Evolutionary conservation across 2,888 invertebrate genomes (phyloP).

Genomic region (Phortica magna): DNA sequence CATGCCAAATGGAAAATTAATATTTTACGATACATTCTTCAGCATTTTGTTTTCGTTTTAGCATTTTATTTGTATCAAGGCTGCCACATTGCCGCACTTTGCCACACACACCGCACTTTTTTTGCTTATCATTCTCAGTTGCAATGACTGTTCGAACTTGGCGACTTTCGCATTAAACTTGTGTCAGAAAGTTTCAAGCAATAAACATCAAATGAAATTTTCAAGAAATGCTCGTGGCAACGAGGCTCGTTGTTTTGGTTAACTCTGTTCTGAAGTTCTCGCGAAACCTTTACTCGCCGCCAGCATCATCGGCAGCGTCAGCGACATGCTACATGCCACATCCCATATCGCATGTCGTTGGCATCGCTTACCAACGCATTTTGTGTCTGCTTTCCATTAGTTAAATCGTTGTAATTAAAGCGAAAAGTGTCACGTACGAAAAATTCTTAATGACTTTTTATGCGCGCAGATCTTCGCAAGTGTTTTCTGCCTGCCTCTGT

Average conservation of each 20-base stretch:
- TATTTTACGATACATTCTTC: conserved; percentile 51
- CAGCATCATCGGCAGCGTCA: background rate
- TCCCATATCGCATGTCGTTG: no score
- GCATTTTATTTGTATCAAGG: background rate
- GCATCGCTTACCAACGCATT: background rate
- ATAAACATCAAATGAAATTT: conserved; percentile 12
- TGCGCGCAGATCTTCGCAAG: background rate
- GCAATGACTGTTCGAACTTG: background rate
- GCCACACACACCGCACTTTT: background rate
- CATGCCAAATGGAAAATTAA: conserved; percentile 57
- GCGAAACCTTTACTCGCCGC: no score
- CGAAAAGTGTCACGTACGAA: conserved; percentile 24
- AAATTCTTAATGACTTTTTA: conserved; percentile 26
- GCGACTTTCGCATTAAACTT: background rate
- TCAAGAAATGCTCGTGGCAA: background rate
- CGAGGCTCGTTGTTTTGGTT: background rate
- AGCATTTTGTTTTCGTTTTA: background rate
- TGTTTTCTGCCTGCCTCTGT: background rate
- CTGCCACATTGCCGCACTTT: background rate
- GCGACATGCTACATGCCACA: background rate
- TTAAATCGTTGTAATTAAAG: conserved; percentile 23
- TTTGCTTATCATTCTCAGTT: background rate
- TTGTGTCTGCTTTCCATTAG: background rate
- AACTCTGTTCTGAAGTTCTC: no score
- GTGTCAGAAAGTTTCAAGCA: background rate